Conservation (phyloP, 2,113 vertebrate species). For the Ptilorrhoa leucosticta region DNA sequence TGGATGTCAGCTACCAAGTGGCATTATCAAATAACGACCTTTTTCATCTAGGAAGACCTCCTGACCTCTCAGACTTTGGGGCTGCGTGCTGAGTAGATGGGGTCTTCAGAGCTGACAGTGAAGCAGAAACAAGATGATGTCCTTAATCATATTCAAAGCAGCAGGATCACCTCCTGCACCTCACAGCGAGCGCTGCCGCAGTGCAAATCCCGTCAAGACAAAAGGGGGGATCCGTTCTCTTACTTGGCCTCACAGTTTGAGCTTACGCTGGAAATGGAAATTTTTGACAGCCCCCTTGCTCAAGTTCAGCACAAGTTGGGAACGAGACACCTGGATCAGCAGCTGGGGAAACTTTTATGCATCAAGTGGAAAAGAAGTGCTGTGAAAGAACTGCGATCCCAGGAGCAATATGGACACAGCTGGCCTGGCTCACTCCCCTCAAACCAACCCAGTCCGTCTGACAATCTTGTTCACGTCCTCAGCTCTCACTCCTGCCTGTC, state of each 20-base stretch:
- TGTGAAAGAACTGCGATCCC: not conserved
- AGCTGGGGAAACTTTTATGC: not conserved
- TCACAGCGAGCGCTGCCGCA: not conserved
- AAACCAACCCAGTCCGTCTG: fast-evolving
- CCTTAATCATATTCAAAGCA: slow-evolving; percentile 25
- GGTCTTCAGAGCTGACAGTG: slow-evolving; percentile 8
- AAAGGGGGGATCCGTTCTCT: not conserved
- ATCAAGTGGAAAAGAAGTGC: not conserved
- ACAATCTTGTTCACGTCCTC: fast-evolving
- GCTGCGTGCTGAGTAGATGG: not conserved
- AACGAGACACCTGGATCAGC: not conserved
- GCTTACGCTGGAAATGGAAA: not conserved
- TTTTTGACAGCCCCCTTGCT: slow-evolving; percentile 4
- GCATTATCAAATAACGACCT: slow-evolving; percentile 18
- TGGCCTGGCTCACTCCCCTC: not conserved
- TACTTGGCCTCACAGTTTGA: slow-evolving; percentile 17
- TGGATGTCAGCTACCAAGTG: slow-evolving; percentile 7
- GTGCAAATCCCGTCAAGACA: not conserved
- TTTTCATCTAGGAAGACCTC: not conserved
- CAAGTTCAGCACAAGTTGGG: not conserved
- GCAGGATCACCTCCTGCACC: slow-evolving; percentile 12
- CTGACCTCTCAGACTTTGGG: not conserved
- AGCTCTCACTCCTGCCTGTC: not conserved
- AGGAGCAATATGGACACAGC: fast-evolving
- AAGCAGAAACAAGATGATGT: not conserved